Evolutionary conservation across 2,888 invertebrate species (phyloP).

Genomic region (Trachelus tabidus): DNA sequence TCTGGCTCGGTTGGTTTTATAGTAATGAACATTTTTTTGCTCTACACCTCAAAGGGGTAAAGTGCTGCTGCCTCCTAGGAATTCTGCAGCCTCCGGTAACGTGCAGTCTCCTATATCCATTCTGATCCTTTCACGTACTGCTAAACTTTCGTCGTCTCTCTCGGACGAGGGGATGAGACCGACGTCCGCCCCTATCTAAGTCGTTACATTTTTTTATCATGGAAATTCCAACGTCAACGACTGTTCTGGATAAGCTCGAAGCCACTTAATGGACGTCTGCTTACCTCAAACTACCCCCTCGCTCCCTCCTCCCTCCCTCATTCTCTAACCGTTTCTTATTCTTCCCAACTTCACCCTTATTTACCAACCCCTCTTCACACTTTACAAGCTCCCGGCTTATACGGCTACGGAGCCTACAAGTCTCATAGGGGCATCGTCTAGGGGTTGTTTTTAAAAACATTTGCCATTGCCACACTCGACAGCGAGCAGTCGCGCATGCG

Average conservation of each 20-base stretch:
- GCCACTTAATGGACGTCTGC: neutral
- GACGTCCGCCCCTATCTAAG: neutral
- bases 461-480: neutral
- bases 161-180: neutral
- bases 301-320: neutral
- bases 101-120: neutral
- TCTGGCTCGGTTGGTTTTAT: constrained; percentile 7
- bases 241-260: neutral
- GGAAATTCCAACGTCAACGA: neutral
- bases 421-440: neutral
- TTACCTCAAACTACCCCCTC: neutral
- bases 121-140: neutral
- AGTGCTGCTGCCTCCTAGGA: constrained; percentile 7
- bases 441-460: neutral
- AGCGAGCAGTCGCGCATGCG: neutral
- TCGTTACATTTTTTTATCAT: neutral
- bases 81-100: neutral
- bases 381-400: neutral
- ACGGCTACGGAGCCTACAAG: neutral
- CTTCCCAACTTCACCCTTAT: neutral
- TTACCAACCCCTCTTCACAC: neutral
- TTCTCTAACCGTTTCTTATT: neutral
- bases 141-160: neutral
- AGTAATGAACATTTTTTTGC: constrained; percentile 21
- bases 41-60: constrained; percentile 18